phyloP scores from a whole-genome alignment of 2,797 vertebrate genomes.

The Merluccius polli region DNA sequence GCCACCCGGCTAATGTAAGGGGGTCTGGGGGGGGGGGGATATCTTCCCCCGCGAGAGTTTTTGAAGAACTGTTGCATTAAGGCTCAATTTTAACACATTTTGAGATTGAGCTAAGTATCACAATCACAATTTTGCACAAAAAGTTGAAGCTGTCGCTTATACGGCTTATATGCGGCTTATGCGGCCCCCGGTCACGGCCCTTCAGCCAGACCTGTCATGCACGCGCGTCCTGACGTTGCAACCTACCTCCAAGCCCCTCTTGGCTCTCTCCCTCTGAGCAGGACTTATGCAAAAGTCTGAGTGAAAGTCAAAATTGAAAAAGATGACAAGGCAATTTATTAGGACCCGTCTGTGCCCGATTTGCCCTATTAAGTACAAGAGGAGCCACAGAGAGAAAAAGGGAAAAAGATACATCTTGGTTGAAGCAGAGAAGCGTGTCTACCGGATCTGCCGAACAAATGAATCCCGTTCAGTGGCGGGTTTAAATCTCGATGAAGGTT shows the following conservation, averaged over 20 bases:
- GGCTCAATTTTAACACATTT: too few species aligned
- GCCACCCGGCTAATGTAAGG: too few species aligned
- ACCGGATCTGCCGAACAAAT: constrained; percentile 45
- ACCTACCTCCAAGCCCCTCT: not conserved
- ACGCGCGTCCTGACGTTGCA: not conserved
- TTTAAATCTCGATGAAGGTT: not conserved
- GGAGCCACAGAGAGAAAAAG: constrained; percentile 28
- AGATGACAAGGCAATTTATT: constrained; percentile 60
- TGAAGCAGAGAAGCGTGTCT: constrained; percentile 34
- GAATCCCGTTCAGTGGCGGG: not conserved
- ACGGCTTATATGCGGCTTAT: too few species aligned
- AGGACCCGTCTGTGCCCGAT: constrained; percentile 46
- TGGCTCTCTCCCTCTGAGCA: not conserved
- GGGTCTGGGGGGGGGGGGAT: too few species aligned
- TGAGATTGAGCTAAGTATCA: too few species aligned
- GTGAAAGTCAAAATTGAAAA: constrained; percentile 45
- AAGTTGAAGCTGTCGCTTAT: too few species aligned
- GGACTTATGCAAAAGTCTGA: constrained; percentile 26
- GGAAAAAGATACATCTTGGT: constrained; percentile 44
- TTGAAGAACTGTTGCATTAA: too few species aligned
- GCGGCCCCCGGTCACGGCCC: too few species aligned
- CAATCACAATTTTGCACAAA: too few species aligned
- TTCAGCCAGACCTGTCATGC: not conserved
- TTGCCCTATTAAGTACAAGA: constrained; percentile 57
- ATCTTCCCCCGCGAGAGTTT: too few species aligned